Conservation (phyloP, 1,140 invertebrate genomes). For the Colletes latitarsis region DNA sequence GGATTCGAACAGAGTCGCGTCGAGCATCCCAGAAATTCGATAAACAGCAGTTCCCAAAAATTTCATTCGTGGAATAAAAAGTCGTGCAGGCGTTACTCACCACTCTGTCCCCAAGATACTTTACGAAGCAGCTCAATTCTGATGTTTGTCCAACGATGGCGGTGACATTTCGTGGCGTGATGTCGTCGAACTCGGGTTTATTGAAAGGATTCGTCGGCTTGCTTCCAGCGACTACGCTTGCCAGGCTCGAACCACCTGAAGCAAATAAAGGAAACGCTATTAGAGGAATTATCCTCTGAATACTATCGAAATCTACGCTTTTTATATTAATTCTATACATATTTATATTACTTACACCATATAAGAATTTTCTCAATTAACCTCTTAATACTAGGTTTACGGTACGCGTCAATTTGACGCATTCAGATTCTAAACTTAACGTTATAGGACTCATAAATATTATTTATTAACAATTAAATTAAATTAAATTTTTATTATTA, state of each 20-base stretch:
- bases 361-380: too few relatives aligned
- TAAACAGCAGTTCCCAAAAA: background rate
- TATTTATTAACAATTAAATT: too few relatives aligned
- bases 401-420: too few relatives aligned
- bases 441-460: too few relatives aligned
- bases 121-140: conserved; percentile 90
- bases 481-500: too few relatives aligned
- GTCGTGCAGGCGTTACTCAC: conserved; percentile 82
- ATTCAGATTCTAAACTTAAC: too few relatives aligned
- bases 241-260: conserved; percentile 76
- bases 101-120: conserved; percentile 93
- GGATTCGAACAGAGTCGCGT: background rate
- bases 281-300: background rate
- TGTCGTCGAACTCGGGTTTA: conserved; percentile 92
- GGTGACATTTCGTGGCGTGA: conserved; percentile 90
- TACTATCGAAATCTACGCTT: too few relatives aligned
- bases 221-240: conserved; percentile 71
- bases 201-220: conserved; percentile 78
- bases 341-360: too few relatives aligned
- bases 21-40: background rate
- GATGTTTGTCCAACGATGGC: conserved; percentile 92
- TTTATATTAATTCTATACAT: too few relatives aligned
- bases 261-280: conserved; percentile 25
- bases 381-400: too few relatives aligned
- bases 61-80: background rate